Evolutionary conservation across 2,113 vertebrate species (phyloP).

Genomic region (Dipodomys ordii): DNA sequence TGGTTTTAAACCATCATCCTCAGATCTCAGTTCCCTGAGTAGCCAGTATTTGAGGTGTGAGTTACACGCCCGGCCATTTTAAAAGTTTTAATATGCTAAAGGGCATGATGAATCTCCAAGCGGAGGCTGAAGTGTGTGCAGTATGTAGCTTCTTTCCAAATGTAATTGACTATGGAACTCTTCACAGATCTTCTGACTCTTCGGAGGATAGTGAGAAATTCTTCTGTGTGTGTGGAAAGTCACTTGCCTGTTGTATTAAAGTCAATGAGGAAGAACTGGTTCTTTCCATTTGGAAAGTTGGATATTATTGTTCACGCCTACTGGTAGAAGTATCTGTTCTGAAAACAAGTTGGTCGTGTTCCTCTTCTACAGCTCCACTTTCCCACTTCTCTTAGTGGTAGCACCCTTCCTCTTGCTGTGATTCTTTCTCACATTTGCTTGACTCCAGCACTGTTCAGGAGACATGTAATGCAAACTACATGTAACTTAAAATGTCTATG

Average conservation of each 20-base stretch:
- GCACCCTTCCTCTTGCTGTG: conserved; percentile 1
- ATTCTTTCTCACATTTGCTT: conserved; percentile 1
- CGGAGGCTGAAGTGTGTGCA: no score
- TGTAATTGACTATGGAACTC: background rate
- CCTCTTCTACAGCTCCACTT: background rate
- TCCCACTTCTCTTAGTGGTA: background rate
- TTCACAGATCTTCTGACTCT: background rate
- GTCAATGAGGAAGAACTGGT: background rate
- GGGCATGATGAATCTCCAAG: background rate
- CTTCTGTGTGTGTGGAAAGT: background rate
- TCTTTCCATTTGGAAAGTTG: conserved; percentile 40
- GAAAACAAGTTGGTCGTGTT: conserved; percentile 38
- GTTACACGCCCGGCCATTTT: no score
- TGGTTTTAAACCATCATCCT: no score
- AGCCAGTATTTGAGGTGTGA: no score
- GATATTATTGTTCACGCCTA: background rate
- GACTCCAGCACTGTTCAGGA: conserved; percentile 10
- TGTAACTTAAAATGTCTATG: background rate
- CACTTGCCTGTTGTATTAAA: background rate
- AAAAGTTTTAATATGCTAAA: background rate
- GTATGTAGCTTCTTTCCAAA: conserved; percentile 11
- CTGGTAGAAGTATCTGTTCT: background rate
- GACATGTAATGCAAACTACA: background rate
- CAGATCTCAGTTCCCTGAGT: no score
- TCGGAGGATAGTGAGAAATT: background rate